Percentiles rank a stretch among this genome's conserved stretches.
Evolutionary conservation across 2,113 vertebrate species (phyloP).

Genomic region (Zosterops pallidus): DNA sequence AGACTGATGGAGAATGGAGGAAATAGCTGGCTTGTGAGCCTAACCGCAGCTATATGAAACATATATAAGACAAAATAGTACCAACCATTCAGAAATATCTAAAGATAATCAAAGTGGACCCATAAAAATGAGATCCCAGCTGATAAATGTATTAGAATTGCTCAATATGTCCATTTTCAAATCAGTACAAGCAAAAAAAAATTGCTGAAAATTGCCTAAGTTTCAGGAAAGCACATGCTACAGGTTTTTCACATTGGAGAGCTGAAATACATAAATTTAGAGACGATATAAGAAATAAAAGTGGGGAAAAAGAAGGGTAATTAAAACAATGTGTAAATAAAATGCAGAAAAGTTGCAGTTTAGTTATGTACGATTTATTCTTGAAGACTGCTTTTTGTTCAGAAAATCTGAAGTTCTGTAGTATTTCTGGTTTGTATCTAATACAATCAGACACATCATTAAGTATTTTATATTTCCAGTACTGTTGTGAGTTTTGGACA

Average conservation of each 20-base stretch:
- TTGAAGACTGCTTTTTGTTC: background rate
- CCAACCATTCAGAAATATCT: slow-evolving; percentile 51
- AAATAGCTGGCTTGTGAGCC: background rate
- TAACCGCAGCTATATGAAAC: slow-evolving; percentile 6
- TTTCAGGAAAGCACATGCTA: background rate
- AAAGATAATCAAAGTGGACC: slow-evolving; percentile 22
- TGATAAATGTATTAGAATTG: slow-evolving; percentile 7
- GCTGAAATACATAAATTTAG: background rate
- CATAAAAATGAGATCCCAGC: slow-evolving; percentile 34
- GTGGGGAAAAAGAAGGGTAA: rapidly evolving
- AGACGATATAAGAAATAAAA: background rate
- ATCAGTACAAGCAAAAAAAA: background rate
- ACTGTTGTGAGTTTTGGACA: background rate
- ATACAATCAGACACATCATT: background rate
- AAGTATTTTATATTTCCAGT: background rate
- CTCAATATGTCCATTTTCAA: background rate
- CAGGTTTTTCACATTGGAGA: background rate
- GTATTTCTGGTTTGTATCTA: background rate
- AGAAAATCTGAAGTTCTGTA: background rate
- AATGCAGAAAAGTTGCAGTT: background rate
- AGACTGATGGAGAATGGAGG: background rate
- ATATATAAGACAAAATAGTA: slow-evolving; percentile 23
- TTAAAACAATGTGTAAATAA: background rate
- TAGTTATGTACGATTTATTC: background rate
- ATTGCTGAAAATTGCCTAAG: background rate